Evolutionary conservation across 2,888 invertebrate species (phyloP).

Genomic region (Sycophila texana): DNA sequence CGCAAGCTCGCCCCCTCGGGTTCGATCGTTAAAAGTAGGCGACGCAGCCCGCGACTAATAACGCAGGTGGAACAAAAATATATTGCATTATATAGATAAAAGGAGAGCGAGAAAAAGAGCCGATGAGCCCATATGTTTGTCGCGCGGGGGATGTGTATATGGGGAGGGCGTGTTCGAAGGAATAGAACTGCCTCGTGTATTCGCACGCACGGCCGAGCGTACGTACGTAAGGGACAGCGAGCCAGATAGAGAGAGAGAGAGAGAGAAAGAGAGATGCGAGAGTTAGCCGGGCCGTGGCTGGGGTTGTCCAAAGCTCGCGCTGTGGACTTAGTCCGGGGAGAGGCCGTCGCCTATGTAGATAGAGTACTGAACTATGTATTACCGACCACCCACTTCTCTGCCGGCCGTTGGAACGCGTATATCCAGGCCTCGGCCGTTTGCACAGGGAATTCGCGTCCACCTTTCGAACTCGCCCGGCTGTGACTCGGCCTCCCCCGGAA

Average conservation of each 20-base stretch:
- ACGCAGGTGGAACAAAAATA: slow-evolving; percentile 13
- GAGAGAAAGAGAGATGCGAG: slow-evolving; percentile 59
- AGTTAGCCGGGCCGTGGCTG: background rate
- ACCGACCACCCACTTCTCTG: slow-evolving; percentile 64
- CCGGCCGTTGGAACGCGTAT: slow-evolving; percentile 2
- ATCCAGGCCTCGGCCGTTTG: background rate
- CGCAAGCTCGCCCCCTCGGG: background rate
- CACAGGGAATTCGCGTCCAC: background rate
- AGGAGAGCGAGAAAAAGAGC: background rate
- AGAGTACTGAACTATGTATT: slow-evolving; percentile 72
- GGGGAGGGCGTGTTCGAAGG: slow-evolving; percentile 29
- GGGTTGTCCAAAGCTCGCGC: slow-evolving; percentile 44
- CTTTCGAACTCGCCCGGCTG: too few relatives aligned
- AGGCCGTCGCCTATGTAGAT: slow-evolving; percentile 69
- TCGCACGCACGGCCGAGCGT: background rate
- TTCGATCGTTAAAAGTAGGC: background rate
- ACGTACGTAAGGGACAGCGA: background rate
- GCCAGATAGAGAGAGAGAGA: background rate
- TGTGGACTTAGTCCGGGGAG: slow-evolving; percentile 68
- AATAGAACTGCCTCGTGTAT: background rate
- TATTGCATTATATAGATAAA: background rate
- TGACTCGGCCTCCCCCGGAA: background rate
- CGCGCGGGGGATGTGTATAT: background rate
- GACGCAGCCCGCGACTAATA: slow-evolving; percentile 18
- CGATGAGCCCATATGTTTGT: slow-evolving; percentile 23